A percentile compares a stretch with the other conserved stretches of the same genome.
These are phyloP conservation scores for Himantopus leucocephalus DNA, from an alignment of 2,113 vertebrate genomes.

Conservation along the genomic window DNA sequence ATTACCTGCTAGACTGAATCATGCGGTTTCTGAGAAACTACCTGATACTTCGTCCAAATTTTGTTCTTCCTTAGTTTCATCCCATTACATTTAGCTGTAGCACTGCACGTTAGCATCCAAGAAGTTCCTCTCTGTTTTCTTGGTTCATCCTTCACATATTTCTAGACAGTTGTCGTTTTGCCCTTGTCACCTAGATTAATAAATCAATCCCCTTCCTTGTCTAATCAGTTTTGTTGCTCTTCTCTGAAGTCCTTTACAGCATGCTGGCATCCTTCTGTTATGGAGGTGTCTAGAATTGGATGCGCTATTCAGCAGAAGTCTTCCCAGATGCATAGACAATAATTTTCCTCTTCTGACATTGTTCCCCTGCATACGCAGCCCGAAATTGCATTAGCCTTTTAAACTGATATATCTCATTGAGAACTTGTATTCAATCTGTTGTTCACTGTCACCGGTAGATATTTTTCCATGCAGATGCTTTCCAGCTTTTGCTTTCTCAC, in stretches of 20 bases:
- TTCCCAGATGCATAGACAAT: background rate
- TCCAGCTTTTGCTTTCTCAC: conserved; percentile 26
- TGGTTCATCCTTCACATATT: background rate
- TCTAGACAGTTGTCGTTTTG: background rate
- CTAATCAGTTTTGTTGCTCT: background rate
- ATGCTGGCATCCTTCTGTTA: background rate
- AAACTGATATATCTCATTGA: background rate
- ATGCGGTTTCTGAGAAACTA: background rate
- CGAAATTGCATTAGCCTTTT: background rate
- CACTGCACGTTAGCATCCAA: background rate
- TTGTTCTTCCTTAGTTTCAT: conserved; percentile 1
- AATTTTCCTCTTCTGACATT: conserved; percentile 7
- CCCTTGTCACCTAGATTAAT: background rate
- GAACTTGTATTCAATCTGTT: background rate
- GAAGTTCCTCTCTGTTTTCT: background rate
- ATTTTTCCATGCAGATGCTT: conserved; percentile 10
- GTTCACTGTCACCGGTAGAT: background rate
- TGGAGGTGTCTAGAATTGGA: background rate
- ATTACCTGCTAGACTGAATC: background rate
- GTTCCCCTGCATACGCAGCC: background rate
- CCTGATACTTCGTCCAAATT: background rate
- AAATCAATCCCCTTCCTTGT: background rate
- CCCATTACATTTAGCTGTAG: background rate
- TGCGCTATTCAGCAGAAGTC: background rate
- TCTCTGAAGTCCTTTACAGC: background rate